Base-by-base conservation (phyloP, 1,140 invertebrate species). In the Arctopsyche grandis region DNA sequence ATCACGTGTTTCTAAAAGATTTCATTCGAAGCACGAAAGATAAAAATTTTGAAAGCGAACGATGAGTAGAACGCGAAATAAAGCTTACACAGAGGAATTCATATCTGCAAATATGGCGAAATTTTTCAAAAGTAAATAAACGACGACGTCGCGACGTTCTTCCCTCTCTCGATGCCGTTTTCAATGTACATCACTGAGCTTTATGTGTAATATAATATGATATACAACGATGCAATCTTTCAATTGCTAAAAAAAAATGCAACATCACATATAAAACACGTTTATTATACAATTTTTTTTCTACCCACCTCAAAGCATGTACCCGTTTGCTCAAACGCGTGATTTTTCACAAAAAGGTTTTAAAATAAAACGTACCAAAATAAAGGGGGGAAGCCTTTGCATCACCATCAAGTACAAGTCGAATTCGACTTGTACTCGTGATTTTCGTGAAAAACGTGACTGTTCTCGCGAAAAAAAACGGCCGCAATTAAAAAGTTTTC, bases 61-160 rank as follows among this genome's bases (percentile, higher is more conserved):
- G 63, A 24, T 22, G 63, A 24, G 63, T 22, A 22, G 63, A 66
- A 66, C 24, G 24, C 21, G 24, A 66, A 66, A 66, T 66, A 66
- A 29, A 19, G 63, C 63, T 66, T 66, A 66, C 63, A 74, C 79
- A 63, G 69, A 80, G 29, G 29, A 78, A 80, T 77, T 80, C 73
- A 66, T 80, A 74, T 75, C 69, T 77, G 79, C 79, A 75, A 71
- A 77, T 69, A 74, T 77, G 75, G 69, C 79, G 69, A 77, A 80
- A 80, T 80, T 80, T 80, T 56, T 80, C 75, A 74, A 80, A 77
- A 80, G 79, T 80, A 80, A 80, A 80, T 80, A 80, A 80, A 80
- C 77, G 56, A 44, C 48, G 77, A 76, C 79, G 77, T 66, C 75
- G 75, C 75, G 43, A 66, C 48, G 16, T 12, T 52, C 16, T 52